Base-by-base conservation (phyloP, 2,797 vertebrate species). In the Pachyuromys duprasi region DNA sequence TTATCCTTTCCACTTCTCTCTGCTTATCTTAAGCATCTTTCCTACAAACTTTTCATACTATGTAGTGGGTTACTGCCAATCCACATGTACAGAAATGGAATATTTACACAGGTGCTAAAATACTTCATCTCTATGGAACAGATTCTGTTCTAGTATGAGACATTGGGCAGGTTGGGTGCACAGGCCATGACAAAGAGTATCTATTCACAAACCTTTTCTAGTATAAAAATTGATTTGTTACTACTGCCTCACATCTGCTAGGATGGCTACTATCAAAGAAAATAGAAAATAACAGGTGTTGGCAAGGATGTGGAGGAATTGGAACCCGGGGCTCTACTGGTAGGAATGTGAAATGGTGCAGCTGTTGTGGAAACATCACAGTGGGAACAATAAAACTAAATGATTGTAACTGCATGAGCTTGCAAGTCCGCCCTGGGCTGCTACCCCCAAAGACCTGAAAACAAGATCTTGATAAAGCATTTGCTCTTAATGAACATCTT, bases 141-240 rank as follows among this genome's bases (percentile, higher is more conserved):
- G 65, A 80, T 78, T 91, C n/a, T 74, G 9, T 76, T 75, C 57
- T 89, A 28, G 33, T 57, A 7, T 65, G 67, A 89, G 67, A 93
- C 49, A 69, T 15, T 49, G 5, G n/a, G 78, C 26, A 78, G 3
- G 63, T 90, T 75, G 22, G 6, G 24, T 45, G 31, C 80, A 57
- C 63, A 89, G 55, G 20, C 60, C 65, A 70, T 45, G 45, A 65
- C 26, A 76, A 78, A 84, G 18, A 69, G 17, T 28, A 81, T 84
- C 36, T 45, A 78, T 80, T 93, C 90, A 18, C 53, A 83, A 94
- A 63, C 45, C 53, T 90, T 86, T 79, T 88, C 45, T 95, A 33
- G n/a, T 75, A 53, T 72, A 86, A 95, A 94, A 79, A 69, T 78
- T 14, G 49, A 96, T 69, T 79, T 86, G 74, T 92, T 87, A 60